These are phyloP conservation scores for Zelostemma sp. DNA, from an alignment of 1,140 invertebrate species.

Conservation along the genomic window DNA sequence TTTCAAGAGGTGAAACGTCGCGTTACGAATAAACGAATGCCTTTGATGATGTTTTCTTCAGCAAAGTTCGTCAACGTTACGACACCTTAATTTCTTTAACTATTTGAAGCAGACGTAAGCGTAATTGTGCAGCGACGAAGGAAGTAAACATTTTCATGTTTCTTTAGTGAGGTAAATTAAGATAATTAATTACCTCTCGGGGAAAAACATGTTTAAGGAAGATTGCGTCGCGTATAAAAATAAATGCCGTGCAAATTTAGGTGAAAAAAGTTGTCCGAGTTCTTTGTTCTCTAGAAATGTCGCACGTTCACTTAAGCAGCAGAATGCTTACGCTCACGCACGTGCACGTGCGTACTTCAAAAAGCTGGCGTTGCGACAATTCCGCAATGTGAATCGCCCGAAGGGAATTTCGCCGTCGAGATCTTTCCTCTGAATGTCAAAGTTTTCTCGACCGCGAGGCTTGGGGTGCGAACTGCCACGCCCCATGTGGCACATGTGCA, in stretches of 20 bases:
- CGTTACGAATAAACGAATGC: background rate
- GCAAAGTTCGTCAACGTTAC: too few species aligned
- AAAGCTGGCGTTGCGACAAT: background rate
- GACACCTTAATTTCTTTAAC: too few species aligned
- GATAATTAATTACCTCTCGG: background rate
- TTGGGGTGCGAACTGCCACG: conserved; percentile 40
- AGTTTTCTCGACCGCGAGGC: conserved; percentile 29
- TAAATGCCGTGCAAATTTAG: background rate
- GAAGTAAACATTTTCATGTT: background rate
- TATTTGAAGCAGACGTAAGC: too few species aligned
- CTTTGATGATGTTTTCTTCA: background rate
- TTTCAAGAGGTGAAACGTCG: background rate
- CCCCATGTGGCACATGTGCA: conserved; percentile 40
- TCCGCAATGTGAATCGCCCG: background rate
- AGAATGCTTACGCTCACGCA: too few species aligned
- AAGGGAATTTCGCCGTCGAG: conserved; percentile 12
- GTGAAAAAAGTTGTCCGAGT: background rate
- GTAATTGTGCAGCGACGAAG: too few species aligned
- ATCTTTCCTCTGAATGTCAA: conserved; percentile 26
- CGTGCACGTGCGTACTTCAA: background rate
- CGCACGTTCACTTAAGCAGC: too few species aligned
- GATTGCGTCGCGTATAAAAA: background rate
- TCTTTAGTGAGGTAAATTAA: background rate
- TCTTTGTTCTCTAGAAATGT: background rate
- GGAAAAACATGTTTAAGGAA: background rate